Evolutionary conservation across 2,113 vertebrate genomes (phyloP).

Genomic region (Tretioscincus oriximinensis): DNA sequence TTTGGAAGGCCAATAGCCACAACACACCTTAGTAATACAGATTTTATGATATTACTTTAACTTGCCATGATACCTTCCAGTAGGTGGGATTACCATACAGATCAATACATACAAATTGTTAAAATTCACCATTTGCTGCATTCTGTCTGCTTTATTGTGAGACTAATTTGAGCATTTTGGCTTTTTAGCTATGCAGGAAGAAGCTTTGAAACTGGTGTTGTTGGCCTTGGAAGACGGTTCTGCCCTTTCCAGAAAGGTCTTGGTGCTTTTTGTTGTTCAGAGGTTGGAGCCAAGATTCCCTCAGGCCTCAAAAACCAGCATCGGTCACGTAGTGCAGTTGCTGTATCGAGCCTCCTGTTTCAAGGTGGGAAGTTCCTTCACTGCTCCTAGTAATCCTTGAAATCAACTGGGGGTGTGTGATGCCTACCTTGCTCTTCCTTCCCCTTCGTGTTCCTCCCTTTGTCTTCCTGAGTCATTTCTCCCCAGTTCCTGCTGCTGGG

Average conservation of each 20-base stretch:
- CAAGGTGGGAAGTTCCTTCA: conserved; percentile 76
- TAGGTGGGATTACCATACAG: too few relatives aligned
- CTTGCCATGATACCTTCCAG: too few relatives aligned
- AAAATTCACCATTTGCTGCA: too few relatives aligned
- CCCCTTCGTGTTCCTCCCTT: too few relatives aligned
- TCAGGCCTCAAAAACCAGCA: conserved; percentile 98
- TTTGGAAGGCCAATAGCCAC: too few relatives aligned
- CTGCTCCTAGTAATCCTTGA: too few relatives aligned
- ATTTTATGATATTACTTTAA: too few relatives aligned
- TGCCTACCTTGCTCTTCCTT: too few relatives aligned
- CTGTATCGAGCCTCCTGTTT: conserved; percentile 97
- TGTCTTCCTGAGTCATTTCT: too few relatives aligned
- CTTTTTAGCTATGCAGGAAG: conserved; percentile 93
- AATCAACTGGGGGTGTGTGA: too few relatives aligned
- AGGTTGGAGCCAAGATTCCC: conserved; percentile 95
- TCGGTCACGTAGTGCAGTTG: conserved; percentile 96
- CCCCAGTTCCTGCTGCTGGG: background rate
- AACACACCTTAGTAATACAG: too few relatives aligned
- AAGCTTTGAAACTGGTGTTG: conserved; percentile 91
- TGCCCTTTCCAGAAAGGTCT: conserved; percentile 93
- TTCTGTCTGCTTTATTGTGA: background rate
- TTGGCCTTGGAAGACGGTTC: conserved; percentile 96
- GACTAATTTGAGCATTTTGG: conserved; percentile 17
- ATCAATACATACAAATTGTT: too few relatives aligned
- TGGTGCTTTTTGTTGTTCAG: conserved; percentile 97